Conservation (phyloP, 1,140 invertebrate genomes). For the Apis laboriosa region DNA sequence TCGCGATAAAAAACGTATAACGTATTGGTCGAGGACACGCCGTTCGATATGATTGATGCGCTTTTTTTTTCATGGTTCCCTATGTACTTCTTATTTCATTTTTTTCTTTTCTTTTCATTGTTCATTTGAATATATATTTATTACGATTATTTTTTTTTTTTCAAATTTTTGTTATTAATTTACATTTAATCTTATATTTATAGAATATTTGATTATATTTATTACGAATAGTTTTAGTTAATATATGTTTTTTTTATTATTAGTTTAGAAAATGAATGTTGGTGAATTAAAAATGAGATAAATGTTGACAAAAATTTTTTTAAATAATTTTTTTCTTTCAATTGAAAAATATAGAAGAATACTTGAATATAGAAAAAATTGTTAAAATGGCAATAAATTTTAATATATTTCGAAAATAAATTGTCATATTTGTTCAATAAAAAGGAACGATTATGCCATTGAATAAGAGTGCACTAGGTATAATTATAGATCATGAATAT, state of each 20-base stretch:
- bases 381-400: not conserved
- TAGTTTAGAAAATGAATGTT: too few relatives aligned
- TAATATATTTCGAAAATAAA: not conserved
- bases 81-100: not conserved
- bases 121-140: too few relatives aligned
- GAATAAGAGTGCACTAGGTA: not conserved
- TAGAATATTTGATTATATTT: not conserved
- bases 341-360: not conserved
- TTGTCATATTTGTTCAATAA: not conserved
- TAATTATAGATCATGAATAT: conserved; percentile 26
- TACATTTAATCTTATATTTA: not conserved
- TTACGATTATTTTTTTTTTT: not conserved
- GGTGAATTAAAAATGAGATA: too few relatives aligned
- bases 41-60: conserved; percentile 50
- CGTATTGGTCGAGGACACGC: conserved; percentile 60
- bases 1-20: conserved; percentile 29
- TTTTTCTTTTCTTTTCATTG: too few relatives aligned
- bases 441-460: not conserved
- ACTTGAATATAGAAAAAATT: too few relatives aligned
- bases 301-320: too few relatives aligned
- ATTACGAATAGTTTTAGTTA: not conserved
- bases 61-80: conserved; percentile 45
- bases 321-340: too few relatives aligned
- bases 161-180: not conserved
- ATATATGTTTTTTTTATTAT: too few relatives aligned